Base-by-base conservation (phyloP, 2,888 invertebrate genomes). In the Steinernema carpocapsae region DNA sequence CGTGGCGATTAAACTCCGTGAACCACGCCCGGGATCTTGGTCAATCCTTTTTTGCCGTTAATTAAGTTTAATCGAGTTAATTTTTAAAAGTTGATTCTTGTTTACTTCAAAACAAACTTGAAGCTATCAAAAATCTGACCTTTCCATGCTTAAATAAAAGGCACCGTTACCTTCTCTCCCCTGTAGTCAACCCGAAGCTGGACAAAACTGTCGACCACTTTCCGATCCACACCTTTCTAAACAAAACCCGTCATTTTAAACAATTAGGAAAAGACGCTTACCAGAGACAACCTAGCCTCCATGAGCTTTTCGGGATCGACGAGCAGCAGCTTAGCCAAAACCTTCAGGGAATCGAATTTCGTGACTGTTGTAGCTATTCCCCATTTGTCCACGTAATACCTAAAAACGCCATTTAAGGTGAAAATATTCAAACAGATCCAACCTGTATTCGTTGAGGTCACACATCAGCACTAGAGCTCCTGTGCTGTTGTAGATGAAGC, bases 391-490 rank as follows among this genome's bases (percentile, higher is more conserved):
- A 80, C 75, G 70, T 76, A 82, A 10, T 77, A 75, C 42, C 80
- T 80, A 42, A 72, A 76, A 51, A 29, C 52, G 45, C 26, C 10
- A 46, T 37, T 19, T 72, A 29, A 51, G 19, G 10, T 19, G 19
- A 22, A 56, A 76, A 37, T 2, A 32, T 29, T 22, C 26, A 29
- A 71, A 26, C n/a, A n/a, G n/a, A n/a, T n/a, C 74, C 72, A 17
- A 82, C 81, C 74, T 76, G 89, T 97, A 97, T 89, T 97, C 97
- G 86, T 96, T 96, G 82, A 99, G 93, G 90, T 99, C 99, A 89
- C 96, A 97, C 83, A 99, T 95, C 1, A 94, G 94, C 88, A 95
- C 93, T 94, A 99, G 95, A 0, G 97, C 97, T 74, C 97, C 94
- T n/a, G 84, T 78, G 12, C 81, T 79, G 73, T 84, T 86, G 76